A percentile compares a stretch with the other conserved stretches of the same genome.
Conservation (phyloP, 1,140 invertebrate species). For the Cecropterus lyciades region DNA sequence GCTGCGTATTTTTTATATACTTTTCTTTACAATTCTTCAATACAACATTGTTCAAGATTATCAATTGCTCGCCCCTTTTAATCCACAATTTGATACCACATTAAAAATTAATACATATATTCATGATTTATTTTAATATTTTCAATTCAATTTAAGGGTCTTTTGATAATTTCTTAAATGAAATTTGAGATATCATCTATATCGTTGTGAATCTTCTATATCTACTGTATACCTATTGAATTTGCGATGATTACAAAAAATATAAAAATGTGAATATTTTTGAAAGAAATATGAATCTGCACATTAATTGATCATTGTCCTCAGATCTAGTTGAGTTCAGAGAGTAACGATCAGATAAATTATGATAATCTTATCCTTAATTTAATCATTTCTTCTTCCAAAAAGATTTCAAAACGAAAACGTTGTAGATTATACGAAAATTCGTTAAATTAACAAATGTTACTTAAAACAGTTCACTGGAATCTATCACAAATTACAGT, state of each 20-base stretch:
- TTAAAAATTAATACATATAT: too few species aligned
- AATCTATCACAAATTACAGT: too few species aligned
- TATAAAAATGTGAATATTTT: neutral
- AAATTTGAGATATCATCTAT: too few species aligned
- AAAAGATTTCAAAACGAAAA: neutral
- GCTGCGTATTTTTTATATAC: too few species aligned
- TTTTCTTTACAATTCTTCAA: too few species aligned
- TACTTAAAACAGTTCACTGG: neutral
- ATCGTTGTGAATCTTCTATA: too few species aligned
- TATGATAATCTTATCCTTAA: neutral
- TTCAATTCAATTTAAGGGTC: too few species aligned
- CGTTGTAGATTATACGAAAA: neutral
- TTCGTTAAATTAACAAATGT: neutral
- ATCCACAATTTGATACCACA: too few species aligned
- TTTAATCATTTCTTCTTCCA: neutral
- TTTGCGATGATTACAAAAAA: neutral
- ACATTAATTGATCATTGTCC: neutral
- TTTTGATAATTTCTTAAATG: too few species aligned
- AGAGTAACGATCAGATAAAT: neutral
- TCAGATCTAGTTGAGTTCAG: neutral
- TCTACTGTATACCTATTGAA: neutral
- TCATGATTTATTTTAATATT: too few species aligned
- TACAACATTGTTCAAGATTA: too few species aligned
- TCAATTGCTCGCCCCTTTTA: too few species aligned
- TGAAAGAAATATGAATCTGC: neutral